Evolutionary conservation across 64 coral and sea anemone species (phyloP).

Genomic region (Pachyseris speciosa): DNA sequence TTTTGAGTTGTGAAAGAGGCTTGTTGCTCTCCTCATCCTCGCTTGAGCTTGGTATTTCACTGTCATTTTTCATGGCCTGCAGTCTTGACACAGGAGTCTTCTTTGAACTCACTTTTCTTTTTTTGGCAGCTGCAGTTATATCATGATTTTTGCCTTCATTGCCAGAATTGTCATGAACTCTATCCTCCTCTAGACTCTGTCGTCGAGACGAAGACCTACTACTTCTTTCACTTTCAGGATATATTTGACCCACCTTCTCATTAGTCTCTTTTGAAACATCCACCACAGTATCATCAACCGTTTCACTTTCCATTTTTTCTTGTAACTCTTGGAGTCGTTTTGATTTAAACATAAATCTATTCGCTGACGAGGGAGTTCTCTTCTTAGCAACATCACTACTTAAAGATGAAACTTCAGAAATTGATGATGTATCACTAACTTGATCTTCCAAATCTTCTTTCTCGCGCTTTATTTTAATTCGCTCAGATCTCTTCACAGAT

Average conservation of each 20-base stretch:
- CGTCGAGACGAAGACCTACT: not conserved
- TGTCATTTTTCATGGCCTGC: not conserved
- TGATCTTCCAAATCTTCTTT: slow-evolving; percentile 19
- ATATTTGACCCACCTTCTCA: not conserved
- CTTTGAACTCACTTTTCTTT: slow-evolving; percentile 24
- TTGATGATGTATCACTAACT: slow-evolving; percentile 5
- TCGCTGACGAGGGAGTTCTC: not conserved
- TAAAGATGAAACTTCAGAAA: slow-evolving; percentile 32
- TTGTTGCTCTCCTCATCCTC: slow-evolving; percentile 73
- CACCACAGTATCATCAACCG: not conserved
- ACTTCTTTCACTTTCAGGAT: not conserved
- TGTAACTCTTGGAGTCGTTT: slow-evolving; percentile 54
- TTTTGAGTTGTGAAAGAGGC: slow-evolving; percentile 60
- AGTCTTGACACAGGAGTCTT: not conserved
- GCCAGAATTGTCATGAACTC: not conserved
- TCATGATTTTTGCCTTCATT: not conserved
- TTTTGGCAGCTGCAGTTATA: not conserved
- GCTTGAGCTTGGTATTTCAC: slow-evolving; percentile 22
- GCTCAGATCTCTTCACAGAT: slow-evolving; percentile 18
- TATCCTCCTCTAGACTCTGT: not conserved
- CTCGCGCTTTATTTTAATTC: slow-evolving; percentile 12
- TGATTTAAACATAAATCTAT: slow-evolving; percentile 55
- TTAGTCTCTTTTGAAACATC: not conserved
- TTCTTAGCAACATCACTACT: not conserved
- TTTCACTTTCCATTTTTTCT: slow-evolving; percentile 17